Base-by-base conservation (phyloP, 2,113 vertebrate genomes). In the Clinocottus analis region DNA sequence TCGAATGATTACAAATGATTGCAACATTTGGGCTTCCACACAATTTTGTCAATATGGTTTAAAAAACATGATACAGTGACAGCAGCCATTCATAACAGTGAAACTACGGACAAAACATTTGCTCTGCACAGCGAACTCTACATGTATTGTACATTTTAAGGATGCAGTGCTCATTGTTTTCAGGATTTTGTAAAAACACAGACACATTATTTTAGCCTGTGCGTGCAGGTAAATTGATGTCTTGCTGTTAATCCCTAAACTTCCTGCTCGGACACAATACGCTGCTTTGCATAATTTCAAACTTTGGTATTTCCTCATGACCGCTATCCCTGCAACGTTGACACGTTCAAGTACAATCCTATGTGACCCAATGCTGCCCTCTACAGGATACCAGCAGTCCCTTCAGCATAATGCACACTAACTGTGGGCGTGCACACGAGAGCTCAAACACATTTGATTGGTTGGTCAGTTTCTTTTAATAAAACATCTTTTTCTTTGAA, bases 361-460 rank as follows among this genome's bases (percentile, higher is more conserved):
- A 1, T 25, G 17, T 27, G 14, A 21, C 39, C 6, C 65, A 72
- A n/a, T 41, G 66, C 45, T 62, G 0, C 67, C 80, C 49, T 60
- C 77, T 73, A 31, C 76, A 64, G 80, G 56, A 67, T 33, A 41
- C 12, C 23, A 41, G 19, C 13, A 53, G 58, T 35, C 61, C 43
- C 49, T 64, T 43, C 73, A 61, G 11, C 23, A 51, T 14, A 17
- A 29, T 35, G 14, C n/a, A 60, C 2, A 31, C 51, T 21, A 56
- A 64, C 29, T 53, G n/a, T 27, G 31, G 23, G 53, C 63, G 47
- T 35, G 23, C 35, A 31, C 19, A 47, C 10, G 35, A 8, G 73
- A 51, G 31, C 29, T 79, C 79, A 29, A n/a, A 60, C 65, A 75
- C 14, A 21, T 73, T 61, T 13, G 53, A 55, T 11, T 59, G 25